Evolutionary conservation across 2,797 vertebrate genomes (phyloP).

Genomic region (Austrolebias charrua): DNA sequence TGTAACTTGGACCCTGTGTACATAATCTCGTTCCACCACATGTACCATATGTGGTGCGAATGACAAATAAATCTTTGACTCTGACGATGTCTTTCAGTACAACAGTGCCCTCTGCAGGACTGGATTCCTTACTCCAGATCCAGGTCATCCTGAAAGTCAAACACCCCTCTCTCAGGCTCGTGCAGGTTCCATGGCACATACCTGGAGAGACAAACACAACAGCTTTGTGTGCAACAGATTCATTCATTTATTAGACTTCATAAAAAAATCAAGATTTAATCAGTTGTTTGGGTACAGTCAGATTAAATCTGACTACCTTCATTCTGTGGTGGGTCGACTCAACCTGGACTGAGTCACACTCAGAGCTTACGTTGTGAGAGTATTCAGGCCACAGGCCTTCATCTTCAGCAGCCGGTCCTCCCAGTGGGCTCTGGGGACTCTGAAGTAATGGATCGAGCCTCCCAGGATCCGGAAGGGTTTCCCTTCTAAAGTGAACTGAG

Average conservation of each 20-base stretch:
- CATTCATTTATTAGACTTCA: rapidly evolving
- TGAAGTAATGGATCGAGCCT: conserved; percentile 93
- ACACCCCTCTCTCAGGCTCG: conserved; percentile 84
- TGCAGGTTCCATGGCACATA: conserved; percentile 95
- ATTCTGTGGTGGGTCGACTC: not conserved
- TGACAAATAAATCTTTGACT: too few relatives aligned
- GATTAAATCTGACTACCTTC: not conserved
- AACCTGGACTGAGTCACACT: not conserved
- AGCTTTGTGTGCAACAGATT: not conserved
- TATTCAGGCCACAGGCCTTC: conserved; percentile 91
- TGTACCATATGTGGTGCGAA: too few relatives aligned
- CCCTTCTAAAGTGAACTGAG: conserved; percentile 84
- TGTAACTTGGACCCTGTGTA: too few relatives aligned
- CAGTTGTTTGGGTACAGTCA: too few relatives aligned
- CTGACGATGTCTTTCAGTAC: conserved; percentile 13
- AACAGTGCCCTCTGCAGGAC: conserved; percentile 61
- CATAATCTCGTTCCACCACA: too few relatives aligned
- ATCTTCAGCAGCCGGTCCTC: conserved; percentile 88
- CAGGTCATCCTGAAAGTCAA: conserved; percentile 85
- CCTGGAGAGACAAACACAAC: conserved; percentile 62
- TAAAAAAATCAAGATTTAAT: too few relatives aligned
- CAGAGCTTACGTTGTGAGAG: conserved; percentile 86
- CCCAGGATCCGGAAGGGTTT: conserved; percentile 84
- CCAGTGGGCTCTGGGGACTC: conserved; percentile 88
- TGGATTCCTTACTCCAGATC: conserved; percentile 73